These are phyloP conservation scores for Trematomus loennbergii DNA, from an alignment of 2,113 vertebrate species.

Conservation along the genomic window DNA sequence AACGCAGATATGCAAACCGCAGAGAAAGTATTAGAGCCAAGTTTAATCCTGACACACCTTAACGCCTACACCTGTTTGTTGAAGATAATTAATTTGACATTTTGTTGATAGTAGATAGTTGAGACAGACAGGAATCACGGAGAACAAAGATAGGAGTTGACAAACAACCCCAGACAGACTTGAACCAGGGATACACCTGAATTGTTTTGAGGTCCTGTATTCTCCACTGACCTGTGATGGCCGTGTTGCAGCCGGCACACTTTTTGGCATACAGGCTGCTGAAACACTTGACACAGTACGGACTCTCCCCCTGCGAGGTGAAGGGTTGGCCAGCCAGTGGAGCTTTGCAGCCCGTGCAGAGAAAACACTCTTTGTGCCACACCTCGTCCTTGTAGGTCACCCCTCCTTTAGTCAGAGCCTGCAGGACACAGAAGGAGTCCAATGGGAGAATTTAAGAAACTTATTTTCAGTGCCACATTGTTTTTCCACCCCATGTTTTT, in stretches of 20 bases:
- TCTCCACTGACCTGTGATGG: slow-evolving; percentile 92
- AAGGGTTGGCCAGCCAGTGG: slow-evolving; percentile 94
- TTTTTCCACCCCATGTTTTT: no score
- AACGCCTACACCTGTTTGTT: slow-evolving; percentile 20
- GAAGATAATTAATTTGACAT: not conserved
- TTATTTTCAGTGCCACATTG: not conserved
- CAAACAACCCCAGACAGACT: not conserved
- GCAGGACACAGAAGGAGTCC: slow-evolving; percentile 36
- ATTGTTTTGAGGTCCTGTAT: not conserved
- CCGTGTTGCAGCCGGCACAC: slow-evolving; percentile 91
- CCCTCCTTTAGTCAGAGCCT: slow-evolving; percentile 95
- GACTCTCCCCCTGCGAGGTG: slow-evolving; percentile 94
- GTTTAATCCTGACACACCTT: slow-evolving; percentile 1
- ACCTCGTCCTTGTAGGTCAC: slow-evolving; percentile 94
- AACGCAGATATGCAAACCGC: not conserved
- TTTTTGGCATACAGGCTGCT: slow-evolving; percentile 95
- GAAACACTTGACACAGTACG: slow-evolving; percentile 95
- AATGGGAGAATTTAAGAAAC: not conserved
- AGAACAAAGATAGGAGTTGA: not conserved
- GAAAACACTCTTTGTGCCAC: slow-evolving; percentile 96
- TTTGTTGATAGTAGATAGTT: not conserved
- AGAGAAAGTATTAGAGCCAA: not conserved
- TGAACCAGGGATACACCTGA: not conserved
- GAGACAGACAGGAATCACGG: not conserved
- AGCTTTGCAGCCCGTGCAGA: slow-evolving; percentile 90